These are phyloP conservation scores for Hirtodrosophila alboralis DNA, from an alignment of 2,888 invertebrate genomes.

Conservation along the genomic window DNA sequence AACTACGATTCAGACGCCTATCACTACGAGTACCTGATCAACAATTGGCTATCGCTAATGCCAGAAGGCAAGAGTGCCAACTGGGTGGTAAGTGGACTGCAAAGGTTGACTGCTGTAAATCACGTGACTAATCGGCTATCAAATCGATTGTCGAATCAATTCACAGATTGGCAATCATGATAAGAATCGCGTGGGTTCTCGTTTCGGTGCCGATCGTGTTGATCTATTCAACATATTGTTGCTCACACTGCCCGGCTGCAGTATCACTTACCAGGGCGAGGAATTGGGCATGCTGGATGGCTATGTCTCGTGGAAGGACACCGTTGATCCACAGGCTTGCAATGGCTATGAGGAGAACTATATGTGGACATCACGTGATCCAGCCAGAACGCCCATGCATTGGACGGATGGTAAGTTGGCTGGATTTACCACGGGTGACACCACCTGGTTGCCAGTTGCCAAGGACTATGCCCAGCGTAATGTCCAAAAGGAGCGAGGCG, in stretches of 20 bases:
- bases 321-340: constrained; percentile 87
- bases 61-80: constrained; percentile 86
- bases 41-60: constrained; percentile 86
- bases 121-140: constrained; percentile 25
- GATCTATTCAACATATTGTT: constrained; percentile 91
- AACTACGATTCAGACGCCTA: constrained; percentile 85
- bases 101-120: not conserved
- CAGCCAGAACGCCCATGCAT: constrained; percentile 87
- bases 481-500: constrained; percentile 85
- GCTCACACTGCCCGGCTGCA: constrained; percentile 92
- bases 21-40: constrained; percentile 85
- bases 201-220: constrained; percentile 87
- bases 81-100: constrained; percentile 86
- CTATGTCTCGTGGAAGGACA: constrained; percentile 86
- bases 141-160: not conserved
- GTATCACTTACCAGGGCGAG: constrained; percentile 93
- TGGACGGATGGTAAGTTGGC: constrained; percentile 85
- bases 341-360: constrained; percentile 87
- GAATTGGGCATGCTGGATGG: constrained; percentile 91
- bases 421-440: constrained; percentile 73
- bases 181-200: constrained; percentile 87
- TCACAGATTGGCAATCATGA: constrained; percentile 89
- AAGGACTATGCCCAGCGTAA: constrained; percentile 86
- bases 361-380: constrained; percentile 86
- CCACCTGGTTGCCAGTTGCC: constrained; percentile 84